Conservation (phyloP, 2,797 vertebrate genomes). For the Sardinella longiceps region DNA sequence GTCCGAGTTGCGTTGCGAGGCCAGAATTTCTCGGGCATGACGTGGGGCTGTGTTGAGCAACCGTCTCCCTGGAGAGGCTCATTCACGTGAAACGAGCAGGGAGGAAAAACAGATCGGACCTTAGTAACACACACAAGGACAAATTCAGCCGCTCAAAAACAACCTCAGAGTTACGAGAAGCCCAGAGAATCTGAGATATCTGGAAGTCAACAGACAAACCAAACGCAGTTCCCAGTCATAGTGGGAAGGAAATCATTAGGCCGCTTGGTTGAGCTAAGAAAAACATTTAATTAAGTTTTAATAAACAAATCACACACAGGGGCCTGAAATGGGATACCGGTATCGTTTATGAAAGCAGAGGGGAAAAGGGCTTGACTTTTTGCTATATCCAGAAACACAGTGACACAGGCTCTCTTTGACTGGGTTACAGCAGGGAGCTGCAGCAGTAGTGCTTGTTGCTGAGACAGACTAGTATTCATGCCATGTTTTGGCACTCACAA, state of each 20-base stretch:
- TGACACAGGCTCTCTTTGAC: not conserved
- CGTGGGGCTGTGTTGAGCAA: not conserved
- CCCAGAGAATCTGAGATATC: not conserved
- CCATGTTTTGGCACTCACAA: not conserved
- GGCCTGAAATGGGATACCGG: not conserved
- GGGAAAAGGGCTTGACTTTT: not conserved
- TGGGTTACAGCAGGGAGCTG: not conserved
- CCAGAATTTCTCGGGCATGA: slow-evolving; percentile 16
- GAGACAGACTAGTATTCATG: not conserved
- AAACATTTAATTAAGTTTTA: slow-evolving; percentile 24
- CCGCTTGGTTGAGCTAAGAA: not conserved
- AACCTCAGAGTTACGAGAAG: not conserved
- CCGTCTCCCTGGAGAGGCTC: not conserved
- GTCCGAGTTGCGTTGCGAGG: not conserved
- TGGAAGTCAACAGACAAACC: not conserved
- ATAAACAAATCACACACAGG: slow-evolving; percentile 19
- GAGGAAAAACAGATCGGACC: not conserved
- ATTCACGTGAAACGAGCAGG: not conserved
- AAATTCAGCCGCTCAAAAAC: slow-evolving; percentile 12
- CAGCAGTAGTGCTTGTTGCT: not conserved
- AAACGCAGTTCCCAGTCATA: not conserved
- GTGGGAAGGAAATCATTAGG: slow-evolving; percentile 11
- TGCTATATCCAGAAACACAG: not conserved
- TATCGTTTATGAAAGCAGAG: not conserved
- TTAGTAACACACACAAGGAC: not conserved